Evolutionary conservation across 2,888 invertebrate genomes (phyloP), one percentile per base, ranked within the genome.

Genomic region (Danaus chrysippus): DNA sequence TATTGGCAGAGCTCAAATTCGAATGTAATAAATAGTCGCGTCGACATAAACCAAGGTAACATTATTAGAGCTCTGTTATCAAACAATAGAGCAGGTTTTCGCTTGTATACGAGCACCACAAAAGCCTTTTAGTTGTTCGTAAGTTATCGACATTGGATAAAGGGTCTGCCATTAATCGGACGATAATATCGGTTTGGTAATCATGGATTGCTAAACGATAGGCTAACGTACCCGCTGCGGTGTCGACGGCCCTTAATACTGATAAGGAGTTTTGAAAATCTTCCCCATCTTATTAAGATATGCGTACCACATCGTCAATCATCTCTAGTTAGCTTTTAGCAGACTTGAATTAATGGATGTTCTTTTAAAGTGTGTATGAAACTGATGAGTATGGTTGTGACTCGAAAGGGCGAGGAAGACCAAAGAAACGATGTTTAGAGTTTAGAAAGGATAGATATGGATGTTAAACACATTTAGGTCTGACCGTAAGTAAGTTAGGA

Each of bases 141-240:
- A 61, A 66, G 71, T 71, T 78, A 79, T 83, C 83, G 84, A 83
- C 84, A 79, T 84, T 83, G 86, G 86, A 86, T 87, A 87, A 85
- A 87, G 85, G 86, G 85, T 80, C 76, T 69, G 72, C 80, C 84
- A 88, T 88, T 87, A 87, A 87, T 87, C 87, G 86, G 82, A 73
- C 79, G 87, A 87, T 87, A 87, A 86, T 86, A 87, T 87, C 87
- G 81, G 81, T 77, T 79, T 78, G 73, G 86, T 86, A 86, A 87
- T 86, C 86, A 81, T 78, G 83, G 85, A 86, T 87, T 86, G 83
- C 85, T 84, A 83, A 87, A 84, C 81, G 86, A 82, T 84, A 81
- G 82, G 84, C 81, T 80, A 82, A 82, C 81, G 76, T 76, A 77
- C 75, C 76, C 49, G 49, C 73, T 71, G 70, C 70, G 72, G 78